phyloP scores from a whole-genome alignment of 2,888 invertebrate species.

The Pyrrhosoma nymphula region DNA sequence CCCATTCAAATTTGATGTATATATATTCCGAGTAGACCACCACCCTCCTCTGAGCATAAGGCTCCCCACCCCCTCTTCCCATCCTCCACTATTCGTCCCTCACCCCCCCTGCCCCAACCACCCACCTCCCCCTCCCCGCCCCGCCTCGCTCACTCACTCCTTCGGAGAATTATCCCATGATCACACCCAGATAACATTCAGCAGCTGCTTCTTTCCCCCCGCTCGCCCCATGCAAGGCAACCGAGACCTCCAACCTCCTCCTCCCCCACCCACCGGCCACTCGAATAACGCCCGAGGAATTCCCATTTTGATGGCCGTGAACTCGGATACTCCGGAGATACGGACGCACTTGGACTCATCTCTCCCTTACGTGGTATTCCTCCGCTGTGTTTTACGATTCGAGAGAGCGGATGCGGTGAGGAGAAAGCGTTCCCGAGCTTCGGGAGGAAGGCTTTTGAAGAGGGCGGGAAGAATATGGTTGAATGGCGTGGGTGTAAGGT shows the following conservation, averaged over 20 bases:
- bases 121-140: neutral
- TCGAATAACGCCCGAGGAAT: constrained; percentile 54
- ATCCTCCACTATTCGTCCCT: neutral
- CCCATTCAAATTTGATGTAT: constrained; percentile 30
- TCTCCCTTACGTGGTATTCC: constrained; percentile 23
- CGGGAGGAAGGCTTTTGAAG: neutral
- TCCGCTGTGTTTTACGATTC: neutral
- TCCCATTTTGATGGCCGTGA: constrained; percentile 65
- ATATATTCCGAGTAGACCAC: constrained; percentile 36
- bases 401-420: neutral
- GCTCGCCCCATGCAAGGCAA: constrained; percentile 2
- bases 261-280: neutral
- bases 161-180: constrained; percentile 61
- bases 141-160: neutral
- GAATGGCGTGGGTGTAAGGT: neutral
- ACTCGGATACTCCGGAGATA: constrained; percentile 37
- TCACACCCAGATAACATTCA: constrained; percentile 64
- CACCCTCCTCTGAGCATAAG: neutral
- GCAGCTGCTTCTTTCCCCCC: constrained; percentile 43
- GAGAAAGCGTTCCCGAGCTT: neutral
- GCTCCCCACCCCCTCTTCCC: neutral
- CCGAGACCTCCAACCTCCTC: neutral
- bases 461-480: neutral
- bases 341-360: constrained; percentile 36
- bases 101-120: neutral